Evolutionary conservation across 1,140 invertebrate species (phyloP).

Genomic region (Brachionus rotundiformis): DNA sequence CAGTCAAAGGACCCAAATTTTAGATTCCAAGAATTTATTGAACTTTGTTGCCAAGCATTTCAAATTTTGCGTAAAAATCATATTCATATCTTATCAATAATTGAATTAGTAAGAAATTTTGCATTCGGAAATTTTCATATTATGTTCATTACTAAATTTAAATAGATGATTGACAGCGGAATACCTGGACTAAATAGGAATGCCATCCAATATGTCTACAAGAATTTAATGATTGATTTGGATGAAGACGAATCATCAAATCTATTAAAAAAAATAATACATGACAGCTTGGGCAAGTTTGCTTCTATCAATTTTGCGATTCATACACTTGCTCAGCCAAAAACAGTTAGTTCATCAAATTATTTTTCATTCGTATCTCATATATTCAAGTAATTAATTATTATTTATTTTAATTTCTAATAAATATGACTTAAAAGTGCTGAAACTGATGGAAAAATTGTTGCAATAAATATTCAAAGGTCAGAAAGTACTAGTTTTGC

Average conservation of each 20-base stretch:
- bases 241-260: slow-evolving; percentile 1
- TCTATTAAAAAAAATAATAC: slow-evolving; percentile 40
- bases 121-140: neutral
- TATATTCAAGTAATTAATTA: slow-evolving; percentile 30
- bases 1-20: slow-evolving; percentile 88
- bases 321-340: slow-evolving; percentile 44
- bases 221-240: slow-evolving; percentile 28
- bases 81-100: slow-evolving; percentile 86
- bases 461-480: neutral
- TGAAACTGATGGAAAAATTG: slow-evolving; percentile 38
- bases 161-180: slow-evolving; percentile 41
- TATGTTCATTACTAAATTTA: neutral
- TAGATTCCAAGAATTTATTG: slow-evolving; percentile 94
- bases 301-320: slow-evolving; percentile 46
- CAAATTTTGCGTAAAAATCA: slow-evolving; percentile 91
- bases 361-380: slow-evolving; percentile 48
- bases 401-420: neutral
- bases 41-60: slow-evolving; percentile 93
- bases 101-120: slow-evolving; percentile 76
- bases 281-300: slow-evolving; percentile 48
- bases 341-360: slow-evolving; percentile 36
- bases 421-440: no score
- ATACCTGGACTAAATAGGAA: slow-evolving; percentile 24
- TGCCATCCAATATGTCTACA: slow-evolving; percentile 49
- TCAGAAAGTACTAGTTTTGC: neutral